These are phyloP conservation scores for Drosophila eugracilis DNA, from an alignment of 1,140 invertebrate genomes.

Conservation along the genomic window DNA sequence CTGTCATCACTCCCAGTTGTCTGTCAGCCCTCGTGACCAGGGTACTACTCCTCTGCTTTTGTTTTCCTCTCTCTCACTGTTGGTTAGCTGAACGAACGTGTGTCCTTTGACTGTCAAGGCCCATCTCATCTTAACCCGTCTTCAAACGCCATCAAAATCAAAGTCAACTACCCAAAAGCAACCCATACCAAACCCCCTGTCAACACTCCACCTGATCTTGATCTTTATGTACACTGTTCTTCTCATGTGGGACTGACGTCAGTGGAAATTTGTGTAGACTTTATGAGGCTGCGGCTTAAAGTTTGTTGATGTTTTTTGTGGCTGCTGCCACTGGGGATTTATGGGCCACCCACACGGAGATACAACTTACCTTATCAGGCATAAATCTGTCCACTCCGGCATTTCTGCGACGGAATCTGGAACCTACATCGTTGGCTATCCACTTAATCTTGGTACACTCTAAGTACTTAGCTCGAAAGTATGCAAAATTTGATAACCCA, in stretches of 20 bases:
- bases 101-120: constrained; percentile 59
- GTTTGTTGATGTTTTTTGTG: constrained; percentile 67
- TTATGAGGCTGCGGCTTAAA: constrained; percentile 48
- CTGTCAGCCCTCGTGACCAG: constrained; percentile 62
- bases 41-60: constrained; percentile 4
- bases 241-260: constrained; percentile 43
- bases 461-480: background rate
- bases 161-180: constrained; percentile 14
- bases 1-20: constrained; percentile 29
- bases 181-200: background rate
- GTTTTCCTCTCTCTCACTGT: background rate
- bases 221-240: constrained; percentile 20
- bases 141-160: constrained; percentile 19
- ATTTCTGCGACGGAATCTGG: constrained; percentile 10
- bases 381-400: constrained; percentile 28
- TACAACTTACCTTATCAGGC: constrained; percentile 39
- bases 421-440: background rate
- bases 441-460: background rate
- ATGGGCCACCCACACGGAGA: constrained; percentile 47
- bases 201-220: background rate
- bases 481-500: background rate
- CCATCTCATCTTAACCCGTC: background rate
- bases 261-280: constrained; percentile 45
- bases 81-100: constrained; percentile 17
- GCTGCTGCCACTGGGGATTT: constrained; percentile 68